Base-by-base conservation (phyloP, 2,888 invertebrate genomes). In the Emmelina monodactyla region DNA sequence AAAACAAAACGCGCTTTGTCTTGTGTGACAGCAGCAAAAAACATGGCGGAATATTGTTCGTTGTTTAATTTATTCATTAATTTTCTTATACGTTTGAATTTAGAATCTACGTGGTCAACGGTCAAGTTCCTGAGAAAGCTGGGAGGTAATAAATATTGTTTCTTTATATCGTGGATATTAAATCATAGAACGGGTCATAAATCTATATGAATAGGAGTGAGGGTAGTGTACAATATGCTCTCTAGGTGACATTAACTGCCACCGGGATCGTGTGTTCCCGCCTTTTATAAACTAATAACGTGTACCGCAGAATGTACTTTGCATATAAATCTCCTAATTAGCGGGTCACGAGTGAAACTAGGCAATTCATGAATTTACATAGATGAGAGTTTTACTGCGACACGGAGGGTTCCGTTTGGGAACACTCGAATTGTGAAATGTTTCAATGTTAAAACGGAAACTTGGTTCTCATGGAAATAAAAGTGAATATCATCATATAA, bases 291-390 rank as follows among this genome's bases (percentile, higher is more conserved):
- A 50, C 67, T 76, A 75, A 78, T 78, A 76, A 73, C 73, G 69
- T 63, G 62, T 55, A 66, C 72, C 73, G 63, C 76, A 78, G 61
- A 71, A 64, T 60, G 55, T 58, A 64, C 69, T 78, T 76, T 76
- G 78, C 76, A 79, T 79, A 75, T 71, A 78, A 78, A 79, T 79
- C 75, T 70, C 67, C 76, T 79, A 72, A 79, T 79, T 79, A 79
- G 25, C n/a, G 25, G 11, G 25, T 3, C 11, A n/a, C 25, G 11
- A n/a, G 11, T 5, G 16, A 41, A 48, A 50, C 47, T 48, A 46
- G 50, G 29, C 10, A 12, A 12, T 15, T 16, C 11, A 10, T 19
- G 19, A 14, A 28, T 19, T 19, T 7, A 14, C 13, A 22, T 14
- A 6, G 11, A 2, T 7, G 25, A 25, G 25, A 25, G 25, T 25